Percentiles rank a stretch among this genome's conserved stretches.
phyloP scores from a whole-genome alignment of 2,888 invertebrate genomes.

The Muscina levida region DNA sequence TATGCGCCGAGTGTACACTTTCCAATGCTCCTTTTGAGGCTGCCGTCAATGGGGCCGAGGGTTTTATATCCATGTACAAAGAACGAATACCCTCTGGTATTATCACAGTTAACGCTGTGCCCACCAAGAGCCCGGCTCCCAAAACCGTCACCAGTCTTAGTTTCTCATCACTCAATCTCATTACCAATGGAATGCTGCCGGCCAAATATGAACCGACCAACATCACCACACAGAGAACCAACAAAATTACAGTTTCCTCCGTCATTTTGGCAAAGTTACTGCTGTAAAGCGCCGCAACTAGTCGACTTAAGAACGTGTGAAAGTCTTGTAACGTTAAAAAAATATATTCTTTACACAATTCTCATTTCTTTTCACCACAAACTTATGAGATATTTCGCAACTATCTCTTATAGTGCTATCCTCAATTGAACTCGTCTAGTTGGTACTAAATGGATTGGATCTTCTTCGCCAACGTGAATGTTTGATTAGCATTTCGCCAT shows the following conservation, averaged over 20 bases:
- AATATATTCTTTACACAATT: too few relatives aligned
- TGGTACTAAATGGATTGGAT: too few relatives aligned
- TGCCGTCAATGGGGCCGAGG: not conserved
- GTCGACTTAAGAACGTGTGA: too few relatives aligned
- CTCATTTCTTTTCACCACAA: too few relatives aligned
- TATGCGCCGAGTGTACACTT: not conserved
- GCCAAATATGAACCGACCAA: slow-evolving; percentile 96
- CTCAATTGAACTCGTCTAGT: too few relatives aligned
- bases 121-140: slow-evolving; percentile 97
- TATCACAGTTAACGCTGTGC: slow-evolving; percentile 98
- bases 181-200: slow-evolving; percentile 96
- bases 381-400: too few relatives aligned
- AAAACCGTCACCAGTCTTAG: slow-evolving; percentile 95
- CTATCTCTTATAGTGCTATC: too few relatives aligned
- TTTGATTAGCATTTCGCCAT: too few relatives aligned
- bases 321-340: too few relatives aligned
- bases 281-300: too few relatives aligned
- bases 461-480: too few relatives aligned
- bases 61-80: slow-evolving; percentile 81
- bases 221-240: slow-evolving; percentile 94
- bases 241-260: slow-evolving; percentile 90
- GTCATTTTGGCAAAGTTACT: slow-evolving; percentile 66
- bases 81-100: slow-evolving; percentile 99
- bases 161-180: slow-evolving; percentile 97
- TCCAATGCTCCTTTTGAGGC: slow-evolving; percentile 13